Conservation (phyloP, 2,888 invertebrate species). For the Vanessa cardui region DNA sequence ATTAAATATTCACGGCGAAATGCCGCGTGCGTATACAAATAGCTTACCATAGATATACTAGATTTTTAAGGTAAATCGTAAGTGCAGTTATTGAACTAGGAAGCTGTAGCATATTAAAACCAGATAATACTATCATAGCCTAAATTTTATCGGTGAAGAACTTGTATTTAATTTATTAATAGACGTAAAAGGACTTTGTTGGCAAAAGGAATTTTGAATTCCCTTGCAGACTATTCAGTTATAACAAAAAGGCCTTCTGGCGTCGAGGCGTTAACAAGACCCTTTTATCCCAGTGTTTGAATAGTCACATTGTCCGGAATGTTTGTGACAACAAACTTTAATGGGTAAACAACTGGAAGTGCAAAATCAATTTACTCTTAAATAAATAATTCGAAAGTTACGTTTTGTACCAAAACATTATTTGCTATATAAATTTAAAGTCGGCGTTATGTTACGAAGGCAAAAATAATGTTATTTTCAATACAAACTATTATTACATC, state of each 20-base stretch:
- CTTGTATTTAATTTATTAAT: background rate
- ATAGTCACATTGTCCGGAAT: slow-evolving; percentile 28
- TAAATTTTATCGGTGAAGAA: background rate
- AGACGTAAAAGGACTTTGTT: background rate
- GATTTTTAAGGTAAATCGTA: too few species aligned
- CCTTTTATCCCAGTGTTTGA: slow-evolving; percentile 31
- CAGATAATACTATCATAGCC: background rate
- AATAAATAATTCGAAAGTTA: slow-evolving; percentile 11
- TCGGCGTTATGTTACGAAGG: too few species aligned
- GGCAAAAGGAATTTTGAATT: slow-evolving; percentile 19
- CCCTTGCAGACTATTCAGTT: slow-evolving; percentile 17
- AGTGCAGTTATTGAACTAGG: too few species aligned
- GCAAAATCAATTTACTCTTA: slow-evolving; percentile 21
- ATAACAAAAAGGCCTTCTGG: slow-evolving; percentile 25
- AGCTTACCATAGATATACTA: background rate
- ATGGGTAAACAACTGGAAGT: slow-evolving; percentile 23
- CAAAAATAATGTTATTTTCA: too few species aligned
- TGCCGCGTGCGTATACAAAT: slow-evolving; percentile 12
- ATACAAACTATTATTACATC: too few species aligned
- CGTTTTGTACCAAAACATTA: background rate
- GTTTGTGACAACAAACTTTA: slow-evolving; percentile 30
- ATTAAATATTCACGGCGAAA: slow-evolving; percentile 23
- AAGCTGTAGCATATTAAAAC: background rate
- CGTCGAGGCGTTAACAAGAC: slow-evolving; percentile 27
- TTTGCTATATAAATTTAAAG: background rate